Percentiles rank a stretch among this genome's conserved stretches.
Evolutionary conservation across 2,797 vertebrate species (phyloP).

Genomic region (Thunnus albacares): DNA sequence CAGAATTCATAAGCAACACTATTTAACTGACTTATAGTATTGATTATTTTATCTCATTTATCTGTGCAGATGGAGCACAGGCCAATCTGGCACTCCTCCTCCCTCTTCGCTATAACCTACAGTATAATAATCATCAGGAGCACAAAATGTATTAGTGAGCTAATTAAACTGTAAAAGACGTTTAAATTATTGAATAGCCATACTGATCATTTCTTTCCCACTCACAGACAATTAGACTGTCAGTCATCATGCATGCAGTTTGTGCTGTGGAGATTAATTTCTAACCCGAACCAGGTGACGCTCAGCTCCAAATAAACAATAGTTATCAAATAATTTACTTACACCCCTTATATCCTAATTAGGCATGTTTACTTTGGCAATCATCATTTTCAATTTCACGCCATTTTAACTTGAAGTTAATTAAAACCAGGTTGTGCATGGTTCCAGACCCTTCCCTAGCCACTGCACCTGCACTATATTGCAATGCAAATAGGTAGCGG

Average conservation of each 20-base stretch:
- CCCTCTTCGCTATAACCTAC: slow-evolving; percentile 6
- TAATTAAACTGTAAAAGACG: slow-evolving; percentile 44
- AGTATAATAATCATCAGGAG: slow-evolving; percentile 20
- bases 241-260: slow-evolving; percentile 42
- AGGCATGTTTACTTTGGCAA: slow-evolving; percentile 86
- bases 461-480: slow-evolving; percentile 78
- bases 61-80: slow-evolving; percentile 3
- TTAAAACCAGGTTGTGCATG: slow-evolving; percentile 86
- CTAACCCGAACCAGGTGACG: slow-evolving; percentile 73
- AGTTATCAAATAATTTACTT: slow-evolving; percentile 86
- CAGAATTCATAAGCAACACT: slow-evolving; percentile 9
- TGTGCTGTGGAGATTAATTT: slow-evolving; percentile 68
- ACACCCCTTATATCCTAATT: slow-evolving; percentile 87
- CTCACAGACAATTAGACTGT: slow-evolving; percentile 51
- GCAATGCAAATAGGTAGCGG: slow-evolving; percentile 77
- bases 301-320: slow-evolving; percentile 83
- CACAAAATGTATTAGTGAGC: slow-evolving; percentile 30
- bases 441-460: slow-evolving; percentile 79
- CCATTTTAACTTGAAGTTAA: slow-evolving; percentile 90
- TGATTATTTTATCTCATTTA: slow-evolving; percentile 11
- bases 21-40: slow-evolving; percentile 25
- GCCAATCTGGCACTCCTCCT: not conserved
- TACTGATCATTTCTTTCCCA: slow-evolving; percentile 43
- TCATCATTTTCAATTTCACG: slow-evolving; percentile 91
- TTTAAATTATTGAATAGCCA: slow-evolving; percentile 28